Evolutionary conservation across 2,888 invertebrate genomes (phyloP), one percentile per base, ranked within the genome.

Genomic region (Abrostola tripartita): DNA sequence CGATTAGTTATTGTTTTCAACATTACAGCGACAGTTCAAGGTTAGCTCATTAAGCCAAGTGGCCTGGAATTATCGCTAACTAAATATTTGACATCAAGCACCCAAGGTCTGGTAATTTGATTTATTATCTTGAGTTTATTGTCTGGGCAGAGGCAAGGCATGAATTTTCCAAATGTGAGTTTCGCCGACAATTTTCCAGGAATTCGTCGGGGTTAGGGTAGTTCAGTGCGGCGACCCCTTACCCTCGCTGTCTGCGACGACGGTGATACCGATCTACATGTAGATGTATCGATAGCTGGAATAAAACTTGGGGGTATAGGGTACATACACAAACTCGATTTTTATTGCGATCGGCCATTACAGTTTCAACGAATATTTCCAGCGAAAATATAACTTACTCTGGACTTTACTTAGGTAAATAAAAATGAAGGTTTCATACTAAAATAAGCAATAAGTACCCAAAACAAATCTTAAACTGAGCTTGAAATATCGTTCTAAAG

Each of bases 121-220:
- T 79, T 71, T 75, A 72, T 70, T 68, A 56, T 41, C 35, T 47
- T 73, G 73, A 81, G 54, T 80, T 64, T 53, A 52, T 70, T 70
- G 61, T 64, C 71, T 65, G 60, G 52, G 54, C 61, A 74, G 59
- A 68, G 61, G 74, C 62, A 65, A 65, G 65, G 61, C n/a, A 61
- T 64, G 71, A 68, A 64, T 68, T 72, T 73, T 74, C 62, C 56
- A 53, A 65, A 70, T 63, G 73, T 82, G 79, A 72, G 72, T 76
- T 70, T 81, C 68, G 67, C 69, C 64, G 70, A 55, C 73, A 61
- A 53, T 78, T 82, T 87, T 83, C 84, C 81, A 71, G 76, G 82
- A 85, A 85, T 68, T 69, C 38, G 53, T 68, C 61, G 59, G 62
- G 68, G 78, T 72, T 69, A 62, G 78, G 75, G 75, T 76, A 68